phyloP scores from a whole-genome alignment of 2,888 invertebrate genomes.

The Peribatodes rhomboidaria region DNA sequence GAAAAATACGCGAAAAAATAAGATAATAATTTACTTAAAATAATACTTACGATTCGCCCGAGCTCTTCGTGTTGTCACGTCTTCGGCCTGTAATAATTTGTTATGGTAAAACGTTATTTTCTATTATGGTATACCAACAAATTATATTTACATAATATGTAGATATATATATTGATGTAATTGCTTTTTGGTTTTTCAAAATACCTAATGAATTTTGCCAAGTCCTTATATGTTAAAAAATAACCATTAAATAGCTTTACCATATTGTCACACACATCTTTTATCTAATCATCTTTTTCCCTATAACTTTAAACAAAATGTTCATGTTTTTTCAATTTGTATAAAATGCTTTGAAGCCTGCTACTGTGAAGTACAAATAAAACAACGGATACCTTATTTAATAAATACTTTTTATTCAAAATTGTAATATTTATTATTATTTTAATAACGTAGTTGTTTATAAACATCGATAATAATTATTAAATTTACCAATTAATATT shows the following conservation, averaged over 20 bases:
- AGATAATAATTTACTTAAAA: background rate
- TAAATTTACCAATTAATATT: conserved; percentile 38
- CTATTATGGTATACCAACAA: background rate
- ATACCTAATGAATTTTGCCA: conserved; percentile 8
- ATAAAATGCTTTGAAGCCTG: no score
- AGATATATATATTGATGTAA: no score
- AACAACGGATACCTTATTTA: conserved; percentile 69
- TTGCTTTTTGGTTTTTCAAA: no score
- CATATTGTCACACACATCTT: no score
- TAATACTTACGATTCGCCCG: conserved; percentile 82
- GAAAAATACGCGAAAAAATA: background rate
- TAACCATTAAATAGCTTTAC: no score
- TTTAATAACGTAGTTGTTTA: conserved; percentile 45
- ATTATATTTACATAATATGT: no score
- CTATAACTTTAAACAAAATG: no score
- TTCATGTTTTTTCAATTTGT: no score
- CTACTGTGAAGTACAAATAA: conserved; percentile 51
- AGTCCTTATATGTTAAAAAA: no score
- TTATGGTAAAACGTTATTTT: background rate
- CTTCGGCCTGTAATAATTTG: conserved; percentile 60
- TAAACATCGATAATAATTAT: conserved; percentile 48
- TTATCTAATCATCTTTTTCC: no score
- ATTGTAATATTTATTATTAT: conserved; percentile 64
- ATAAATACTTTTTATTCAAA: conserved; percentile 82
- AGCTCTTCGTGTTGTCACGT: conserved; percentile 73